Percentiles rank a stretch among this genome's conserved stretches.
Conservation (phyloP, 2,797 vertebrate genomes). For the Euphonia xanthogaster region DNA sequence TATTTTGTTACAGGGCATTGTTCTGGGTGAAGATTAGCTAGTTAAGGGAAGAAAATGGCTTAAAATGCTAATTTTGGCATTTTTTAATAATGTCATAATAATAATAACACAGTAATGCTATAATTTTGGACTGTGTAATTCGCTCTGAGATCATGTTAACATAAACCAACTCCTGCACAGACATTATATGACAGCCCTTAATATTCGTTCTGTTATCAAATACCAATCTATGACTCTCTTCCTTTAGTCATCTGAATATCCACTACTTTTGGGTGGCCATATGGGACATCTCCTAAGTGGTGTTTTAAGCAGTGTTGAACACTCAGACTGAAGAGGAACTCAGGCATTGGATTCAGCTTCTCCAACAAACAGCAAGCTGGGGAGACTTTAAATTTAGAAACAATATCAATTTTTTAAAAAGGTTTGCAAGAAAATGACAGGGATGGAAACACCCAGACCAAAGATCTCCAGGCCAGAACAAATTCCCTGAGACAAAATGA, state of each 20-base stretch:
- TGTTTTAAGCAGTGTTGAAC: neutral
- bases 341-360: neutral
- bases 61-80: constrained; percentile 45
- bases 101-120: neutral
- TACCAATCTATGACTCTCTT: neutral
- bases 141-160: neutral
- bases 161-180: neutral
- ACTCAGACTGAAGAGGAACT: neutral
- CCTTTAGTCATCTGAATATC: neutral
- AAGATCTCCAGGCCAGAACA: neutral
- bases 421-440: neutral
- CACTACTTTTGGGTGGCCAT: neutral
- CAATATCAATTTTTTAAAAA: neutral
- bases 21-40: neutral
- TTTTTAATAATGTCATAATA: constrained; percentile 22
- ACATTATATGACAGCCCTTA: neutral
- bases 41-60: neutral
- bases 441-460: neutral
- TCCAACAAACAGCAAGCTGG: neutral
- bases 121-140: neutral
- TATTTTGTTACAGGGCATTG: neutral
- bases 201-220: neutral
- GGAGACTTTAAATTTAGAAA: neutral
- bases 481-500: neutral
- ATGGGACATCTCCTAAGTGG: neutral